Base-by-base conservation (phyloP, 2,888 invertebrate species). In the Euzetes globulus region DNA sequence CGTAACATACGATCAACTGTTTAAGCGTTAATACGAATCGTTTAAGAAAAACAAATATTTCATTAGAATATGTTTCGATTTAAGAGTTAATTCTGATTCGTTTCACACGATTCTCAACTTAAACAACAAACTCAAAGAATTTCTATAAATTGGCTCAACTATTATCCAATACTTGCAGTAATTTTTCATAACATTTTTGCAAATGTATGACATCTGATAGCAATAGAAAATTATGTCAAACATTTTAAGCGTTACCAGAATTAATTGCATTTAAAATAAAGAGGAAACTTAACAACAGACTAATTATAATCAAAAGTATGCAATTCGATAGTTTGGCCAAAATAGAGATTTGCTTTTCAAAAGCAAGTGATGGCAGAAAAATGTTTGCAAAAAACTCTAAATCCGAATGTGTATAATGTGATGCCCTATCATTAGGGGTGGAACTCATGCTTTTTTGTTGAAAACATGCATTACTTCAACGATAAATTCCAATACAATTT, bases 381-480 rank as follows among this genome's bases (percentile, higher is more conserved):
- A 37, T 41, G 19, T 65, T 65, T 41, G 65, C 19, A n/a, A 58
- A n/a, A 41, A 63, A 19, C 17, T 29, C 11, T 33, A 65, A 65
- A 22, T 4, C 37, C 19, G n/a, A 65, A 29, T 19, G 3, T 41
- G 41, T 19, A 41, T 65, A 37, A 19, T 11, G 27, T 37, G 65
- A 17, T 13, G 37, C 29, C 65, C 65, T 65, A 65, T 65, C 37
- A 65, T 65, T 65, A 65, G 65, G 65, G 65, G 19, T 65, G 65
- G 41, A 65, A 37, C n/a, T 27, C 7, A 65, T n/a, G 33, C 9
- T 63, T 27, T 63, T 63, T 63, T 33, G 63, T 63, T 63, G 63
- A 63, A 63, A 63, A 63, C 63, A 63, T 63, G 33, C 19, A 63
- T 63, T 63, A 63, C n/a, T 63, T 27, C 17, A 25, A 22, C 55